A percentile compares a stretch with the other conserved stretches of the same genome.
These are phyloP conservation scores for Coremacera marginata DNA, from an alignment of 2,888 invertebrate species.

Conservation along the genomic window DNA sequence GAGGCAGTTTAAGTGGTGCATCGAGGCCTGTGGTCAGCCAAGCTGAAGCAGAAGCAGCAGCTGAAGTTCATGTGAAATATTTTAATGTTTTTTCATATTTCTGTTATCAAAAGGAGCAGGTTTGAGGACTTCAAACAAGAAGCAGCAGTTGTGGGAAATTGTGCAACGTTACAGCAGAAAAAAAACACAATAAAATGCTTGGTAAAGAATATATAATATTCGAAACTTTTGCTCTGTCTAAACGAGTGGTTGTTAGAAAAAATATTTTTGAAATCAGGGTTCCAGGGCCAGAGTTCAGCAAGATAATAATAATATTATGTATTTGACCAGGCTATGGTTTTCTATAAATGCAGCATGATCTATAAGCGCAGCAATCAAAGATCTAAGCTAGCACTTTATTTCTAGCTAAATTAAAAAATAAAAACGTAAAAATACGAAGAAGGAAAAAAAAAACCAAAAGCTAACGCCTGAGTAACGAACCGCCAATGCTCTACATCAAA, in stretches of 20 bases:
- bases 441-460: not conserved
- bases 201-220: not conserved
- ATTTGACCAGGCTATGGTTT: no score
- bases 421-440: not conserved
- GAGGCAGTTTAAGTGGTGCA: slow-evolving; percentile 9
- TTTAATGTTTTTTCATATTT: not conserved
- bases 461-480: not conserved
- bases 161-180: not conserved
- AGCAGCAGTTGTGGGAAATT: not conserved
- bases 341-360: no score
- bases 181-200: slow-evolving; percentile 1
- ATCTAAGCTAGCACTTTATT: not conserved
- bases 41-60: not conserved
- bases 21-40: slow-evolving; percentile 16
- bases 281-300: no score
- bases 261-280: no score
- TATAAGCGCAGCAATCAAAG: not conserved
- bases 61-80: not conserved
- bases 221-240: not conserved
- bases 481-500: not conserved
- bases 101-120: not conserved
- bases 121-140: slow-evolving; percentile 16
- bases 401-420: not conserved
- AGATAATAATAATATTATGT: no score
- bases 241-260: not conserved